phyloP scores from a whole-genome alignment of 2,113 vertebrate species.

The Butorides virescens region DNA sequence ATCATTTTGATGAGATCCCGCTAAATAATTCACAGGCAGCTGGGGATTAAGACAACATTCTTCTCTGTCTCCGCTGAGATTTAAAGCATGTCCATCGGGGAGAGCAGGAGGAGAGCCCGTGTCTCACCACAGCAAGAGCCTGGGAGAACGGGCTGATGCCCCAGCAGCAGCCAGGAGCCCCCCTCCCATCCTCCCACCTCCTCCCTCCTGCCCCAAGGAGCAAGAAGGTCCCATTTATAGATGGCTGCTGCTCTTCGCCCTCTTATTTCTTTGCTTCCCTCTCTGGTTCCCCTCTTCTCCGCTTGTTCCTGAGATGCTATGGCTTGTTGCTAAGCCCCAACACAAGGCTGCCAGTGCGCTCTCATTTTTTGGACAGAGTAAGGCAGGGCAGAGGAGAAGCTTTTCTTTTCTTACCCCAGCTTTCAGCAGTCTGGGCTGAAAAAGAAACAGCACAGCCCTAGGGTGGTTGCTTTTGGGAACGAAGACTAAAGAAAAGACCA shows the following conservation, averaged over 20 bases:
- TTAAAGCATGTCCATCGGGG: slow-evolving; percentile 54
- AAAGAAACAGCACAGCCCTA: neutral
- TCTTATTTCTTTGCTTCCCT: neutral
- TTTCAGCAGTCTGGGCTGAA: neutral
- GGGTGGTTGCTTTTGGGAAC: neutral
- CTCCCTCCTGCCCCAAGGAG: neutral
- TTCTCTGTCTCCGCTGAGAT: slow-evolving; percentile 44
- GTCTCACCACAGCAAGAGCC: neutral
- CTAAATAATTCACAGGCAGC: slow-evolving; percentile 71
- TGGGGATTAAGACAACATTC: slow-evolving; percentile 65
- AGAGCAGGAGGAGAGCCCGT: slow-evolving; percentile 46
- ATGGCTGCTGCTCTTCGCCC: neutral
- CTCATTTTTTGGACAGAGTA: neutral
- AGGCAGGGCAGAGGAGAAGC: neutral
- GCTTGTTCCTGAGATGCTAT: neutral
- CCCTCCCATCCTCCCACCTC: neutral
- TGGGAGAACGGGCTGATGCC: neutral
- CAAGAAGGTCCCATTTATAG: neutral
- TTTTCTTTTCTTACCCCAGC: neutral
- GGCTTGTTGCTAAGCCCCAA: neutral
- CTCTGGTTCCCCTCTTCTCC: neutral
- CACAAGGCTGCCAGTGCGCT: neutral
- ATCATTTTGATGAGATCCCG: slow-evolving; percentile 62
- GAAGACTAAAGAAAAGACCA: neutral
- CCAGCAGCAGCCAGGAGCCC: neutral